Percentiles rank a stretch among this genome's conserved stretches.
Evolutionary conservation across 2,113 vertebrate species (phyloP).

Genomic region (Dolichotis patagonum): DNA sequence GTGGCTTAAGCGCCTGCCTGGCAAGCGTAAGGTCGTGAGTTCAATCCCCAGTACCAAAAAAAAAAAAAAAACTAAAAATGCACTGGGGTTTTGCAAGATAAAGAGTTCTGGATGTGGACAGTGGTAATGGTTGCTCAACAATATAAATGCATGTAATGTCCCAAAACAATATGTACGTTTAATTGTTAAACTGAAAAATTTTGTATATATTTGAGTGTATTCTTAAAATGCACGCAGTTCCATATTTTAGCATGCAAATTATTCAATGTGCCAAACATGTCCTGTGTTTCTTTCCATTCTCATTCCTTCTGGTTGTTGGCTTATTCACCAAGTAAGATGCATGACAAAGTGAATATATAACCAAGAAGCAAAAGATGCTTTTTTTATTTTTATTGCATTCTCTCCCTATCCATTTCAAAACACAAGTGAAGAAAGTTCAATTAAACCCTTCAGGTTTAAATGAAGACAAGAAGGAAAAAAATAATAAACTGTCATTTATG

Average conservation of each 20-base stretch:
- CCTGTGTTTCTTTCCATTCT: neutral
- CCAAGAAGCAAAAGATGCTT: neutral
- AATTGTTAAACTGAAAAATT: neutral
- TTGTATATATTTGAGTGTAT: neutral
- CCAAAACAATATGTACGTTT: neutral
- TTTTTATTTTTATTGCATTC: neutral
- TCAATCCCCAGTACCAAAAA: too few relatives aligned
- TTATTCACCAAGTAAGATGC: neutral
- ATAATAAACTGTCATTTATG: neutral
- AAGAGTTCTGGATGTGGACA: neutral
- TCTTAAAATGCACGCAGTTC: neutral
- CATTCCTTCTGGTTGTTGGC: neutral
- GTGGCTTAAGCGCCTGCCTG: too few relatives aligned
- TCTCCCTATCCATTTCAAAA: neutral
- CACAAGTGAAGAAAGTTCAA: neutral
- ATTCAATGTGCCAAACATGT: neutral
- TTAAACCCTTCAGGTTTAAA: neutral
- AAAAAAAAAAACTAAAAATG: too few relatives aligned
- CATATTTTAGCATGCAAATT: neutral
- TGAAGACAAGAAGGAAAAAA: neutral
- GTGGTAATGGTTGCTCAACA: neutral
- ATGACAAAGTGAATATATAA: conserved; percentile 12
- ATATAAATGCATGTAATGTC: neutral
- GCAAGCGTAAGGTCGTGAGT: too few relatives aligned
- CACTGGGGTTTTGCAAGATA: neutral